These are phyloP conservation scores for Thecophora atra DNA, from an alignment of 2,888 invertebrate species.

Conservation along the genomic window DNA sequence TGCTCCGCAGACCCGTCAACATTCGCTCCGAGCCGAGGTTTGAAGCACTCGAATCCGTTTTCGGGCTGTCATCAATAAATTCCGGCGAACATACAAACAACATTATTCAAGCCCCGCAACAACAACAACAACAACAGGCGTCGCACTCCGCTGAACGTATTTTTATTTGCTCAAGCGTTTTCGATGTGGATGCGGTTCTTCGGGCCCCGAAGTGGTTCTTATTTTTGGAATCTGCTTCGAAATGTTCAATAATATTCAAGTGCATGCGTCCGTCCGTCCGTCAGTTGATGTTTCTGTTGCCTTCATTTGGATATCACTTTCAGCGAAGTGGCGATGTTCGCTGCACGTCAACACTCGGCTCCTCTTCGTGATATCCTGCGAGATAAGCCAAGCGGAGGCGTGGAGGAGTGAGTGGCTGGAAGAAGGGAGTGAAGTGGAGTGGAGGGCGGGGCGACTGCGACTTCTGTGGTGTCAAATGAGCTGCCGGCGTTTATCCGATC, in stretches of 20 bases:
- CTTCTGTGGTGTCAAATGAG: neutral
- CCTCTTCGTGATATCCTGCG: neutral
- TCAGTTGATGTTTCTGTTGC: neutral
- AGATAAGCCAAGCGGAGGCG: too few species aligned
- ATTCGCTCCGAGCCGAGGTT: too few species aligned
- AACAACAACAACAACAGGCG: slow-evolving; percentile 1
- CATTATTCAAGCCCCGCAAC: neutral
- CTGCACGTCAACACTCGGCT: neutral
- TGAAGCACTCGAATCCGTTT: neutral
- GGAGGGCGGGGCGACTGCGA: neutral
- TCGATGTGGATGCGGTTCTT: neutral
- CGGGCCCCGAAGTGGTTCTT: neutral
- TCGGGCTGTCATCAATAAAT: slow-evolving; percentile 26
- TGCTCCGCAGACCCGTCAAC: too few species aligned
- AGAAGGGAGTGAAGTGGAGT: neutral
- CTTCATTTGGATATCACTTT: slow-evolving; percentile 1
- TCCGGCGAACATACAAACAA: neutral
- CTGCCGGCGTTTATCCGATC: neutral
- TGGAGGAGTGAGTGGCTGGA: neutral
- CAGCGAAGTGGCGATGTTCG: neutral
- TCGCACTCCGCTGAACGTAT: neutral
- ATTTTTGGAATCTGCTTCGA: neutral
- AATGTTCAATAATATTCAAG: neutral
- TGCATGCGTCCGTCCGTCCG: too few species aligned
- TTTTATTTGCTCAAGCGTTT: neutral